Base-by-base conservation (phyloP, 1,140 invertebrate genomes). In the Cotesia typhae region DNA sequence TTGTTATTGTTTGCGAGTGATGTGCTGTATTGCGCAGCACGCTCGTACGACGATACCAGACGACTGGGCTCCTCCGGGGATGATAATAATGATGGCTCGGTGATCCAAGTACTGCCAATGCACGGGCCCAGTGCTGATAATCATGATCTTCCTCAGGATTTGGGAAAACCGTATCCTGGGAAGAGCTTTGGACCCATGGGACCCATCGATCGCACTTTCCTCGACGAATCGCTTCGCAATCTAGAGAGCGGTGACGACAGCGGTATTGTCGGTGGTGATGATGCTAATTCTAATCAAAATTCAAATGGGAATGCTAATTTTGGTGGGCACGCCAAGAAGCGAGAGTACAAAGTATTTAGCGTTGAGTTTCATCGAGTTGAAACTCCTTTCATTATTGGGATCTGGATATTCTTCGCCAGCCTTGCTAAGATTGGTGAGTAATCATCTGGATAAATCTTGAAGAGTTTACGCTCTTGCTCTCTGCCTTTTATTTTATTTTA, bases 371-470 rank as follows among this genome's bases (percentile, higher is more conserved):
- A 91, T 71, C 87, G 94, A 36, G 95, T 98, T 0, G 94, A 96
- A 84, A 94, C 94, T 3, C 96, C 96, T 0, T 97, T 97, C 83
- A 92, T 98, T 75, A 97, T 98, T 74, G 94, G 94, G 7, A 87
- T 97, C 70, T 98, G 96, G 96, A 96, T 98, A 78, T 93, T 98
- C 77, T 95, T 95, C 78, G 95, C 96, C 20, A 96, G 95, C 83
- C 87, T 98, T 77, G 95, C 96, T 3, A 98, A 98, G 91, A 97
- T 98, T 81, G 96, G 96, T 98, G 84, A 93, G 92, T 89, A 1
- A 55, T 14, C 53, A 47, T 35, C 36, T 68, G 36, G 38, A 12
- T 57, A 28, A 28, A 1, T 28, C 28, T 28, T 28, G 28, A 28
- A 1, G 3, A 47, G 41, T 47, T 47, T 47, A 47, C 41, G 10